These are phyloP conservation scores for Phytoseiulus persimilis DNA, from an alignment of 2,888 invertebrate genomes.

Conservation along the genomic window DNA sequence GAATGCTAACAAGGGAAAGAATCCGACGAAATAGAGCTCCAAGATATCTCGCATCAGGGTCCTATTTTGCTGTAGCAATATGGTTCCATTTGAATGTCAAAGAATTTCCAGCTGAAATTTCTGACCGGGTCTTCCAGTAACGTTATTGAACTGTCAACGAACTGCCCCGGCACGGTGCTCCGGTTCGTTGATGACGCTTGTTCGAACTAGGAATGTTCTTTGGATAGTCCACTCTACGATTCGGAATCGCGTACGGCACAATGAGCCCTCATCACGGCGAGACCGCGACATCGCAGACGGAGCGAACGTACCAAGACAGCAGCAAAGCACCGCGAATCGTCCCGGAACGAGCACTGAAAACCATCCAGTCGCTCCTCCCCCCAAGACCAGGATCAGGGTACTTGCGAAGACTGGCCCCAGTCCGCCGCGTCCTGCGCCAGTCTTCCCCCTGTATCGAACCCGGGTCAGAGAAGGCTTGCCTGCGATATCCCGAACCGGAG, in stretches of 20 bases:
- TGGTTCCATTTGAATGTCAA: neutral
- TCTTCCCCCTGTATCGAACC: too few species aligned
- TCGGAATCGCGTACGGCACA: neutral
- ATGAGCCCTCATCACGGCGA: neutral
- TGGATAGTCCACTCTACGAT: neutral
- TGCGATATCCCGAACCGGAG: too few species aligned
- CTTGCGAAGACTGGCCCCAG: too few species aligned
- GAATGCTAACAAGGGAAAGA: conserved; percentile 38
- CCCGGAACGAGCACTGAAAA: too few species aligned
- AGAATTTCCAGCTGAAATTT: neutral
- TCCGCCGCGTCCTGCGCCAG: too few species aligned
- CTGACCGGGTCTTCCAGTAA: neutral
- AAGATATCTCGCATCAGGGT: neutral
- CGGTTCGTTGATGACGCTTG: neutral
- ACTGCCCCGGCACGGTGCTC: neutral
- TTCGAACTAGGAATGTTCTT: neutral
- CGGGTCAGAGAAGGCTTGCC: too few species aligned
- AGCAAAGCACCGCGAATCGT: too few species aligned
- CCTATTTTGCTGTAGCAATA: neutral
- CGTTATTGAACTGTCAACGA: neutral
- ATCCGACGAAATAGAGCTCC: conserved; percentile 6
- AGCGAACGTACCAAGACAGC: too few species aligned
- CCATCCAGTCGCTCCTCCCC: too few species aligned
- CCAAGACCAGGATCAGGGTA: too few species aligned
- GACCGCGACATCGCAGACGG: neutral